These are phyloP conservation scores for Brachionus asplanchnoidis DNA, from an alignment of 1,140 invertebrate genomes.

Conservation along the genomic window DNA sequence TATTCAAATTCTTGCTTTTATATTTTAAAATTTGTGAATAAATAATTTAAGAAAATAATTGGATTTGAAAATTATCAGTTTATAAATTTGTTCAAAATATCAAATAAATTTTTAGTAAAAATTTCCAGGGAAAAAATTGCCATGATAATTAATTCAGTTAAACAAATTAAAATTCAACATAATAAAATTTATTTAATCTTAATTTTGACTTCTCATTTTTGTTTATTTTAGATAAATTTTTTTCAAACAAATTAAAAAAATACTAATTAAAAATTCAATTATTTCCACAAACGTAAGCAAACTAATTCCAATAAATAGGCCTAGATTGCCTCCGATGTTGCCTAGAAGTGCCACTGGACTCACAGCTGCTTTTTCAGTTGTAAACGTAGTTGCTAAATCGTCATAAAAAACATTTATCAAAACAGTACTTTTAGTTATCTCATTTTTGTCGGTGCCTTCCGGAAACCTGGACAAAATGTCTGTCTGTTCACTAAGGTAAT, in stretches of 20 bases:
- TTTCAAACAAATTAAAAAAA: not conserved
- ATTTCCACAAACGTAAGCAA: constrained; percentile 35
- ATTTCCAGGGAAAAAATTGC: too few species aligned
- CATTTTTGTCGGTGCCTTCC: not conserved
- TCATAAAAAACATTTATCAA: constrained; percentile 37
- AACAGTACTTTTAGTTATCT: constrained; percentile 2
- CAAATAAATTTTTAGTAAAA: too few species aligned
- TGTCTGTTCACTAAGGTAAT: constrained; percentile 8
- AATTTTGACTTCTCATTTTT: not conserved
- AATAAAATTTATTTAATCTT: not conserved
- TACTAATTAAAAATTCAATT: constrained; percentile 28
- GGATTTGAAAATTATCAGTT: too few species aligned
- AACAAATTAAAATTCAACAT: not conserved
- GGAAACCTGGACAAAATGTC: constrained; percentile 12
- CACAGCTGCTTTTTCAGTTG: not conserved
- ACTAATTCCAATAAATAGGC: constrained; percentile 39
- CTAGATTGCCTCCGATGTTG: constrained; percentile 31
- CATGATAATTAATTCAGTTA: not conserved
- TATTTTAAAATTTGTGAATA: too few species aligned
- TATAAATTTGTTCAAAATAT: too few species aligned
- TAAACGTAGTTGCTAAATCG: constrained; percentile 26
- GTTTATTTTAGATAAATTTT: not conserved
- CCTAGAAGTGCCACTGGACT: constrained; percentile 1
- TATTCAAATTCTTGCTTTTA: too few species aligned
- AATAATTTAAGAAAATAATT: too few species aligned